Base-by-base conservation (phyloP, 2,888 invertebrate species). In the Tenthredo mesomela region DNA sequence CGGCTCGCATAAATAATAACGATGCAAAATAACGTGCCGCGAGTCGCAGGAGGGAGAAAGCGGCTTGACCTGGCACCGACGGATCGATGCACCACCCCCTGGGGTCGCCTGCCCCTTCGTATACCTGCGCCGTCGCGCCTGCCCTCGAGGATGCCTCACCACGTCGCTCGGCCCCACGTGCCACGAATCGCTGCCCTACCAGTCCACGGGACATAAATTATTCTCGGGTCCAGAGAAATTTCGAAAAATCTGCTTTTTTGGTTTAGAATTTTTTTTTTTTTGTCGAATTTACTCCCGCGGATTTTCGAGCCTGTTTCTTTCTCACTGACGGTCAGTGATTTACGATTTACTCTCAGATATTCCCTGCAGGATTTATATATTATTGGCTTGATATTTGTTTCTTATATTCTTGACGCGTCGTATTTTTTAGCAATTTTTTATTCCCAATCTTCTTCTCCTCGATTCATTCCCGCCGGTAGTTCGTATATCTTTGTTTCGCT, bases 1-100 rank as follows among this genome's bases (percentile, higher is more conserved):
- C 67, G 67, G 67, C 82, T 83, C 85, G 85, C 86, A 86, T 89
- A 89, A 89, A 87, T 90, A 89, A 90, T 88, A 89, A 87, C 89
- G 85, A 85, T 86, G 85, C 84, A 71, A 86, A 83, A 84, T 85
- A 86, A 86, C 85, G 43, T 75, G 85, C 25, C 87, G 87, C 87
- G 88, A 86, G 86, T 88, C 84, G 85, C 80, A 87, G 86, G 84
- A 83, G 86, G 85, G 75, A 85, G 87, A 85, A 84, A 85, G 84
- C 87, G 89, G 87, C 83, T 84, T 85, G 82, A 89, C 88, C 88
- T 86, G 87, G 86, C 86, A 86, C 86, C 85, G 82, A 85, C 87
- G 90, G 91, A 91, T 91, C 91, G 90, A 91, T 91, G 90, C 90
- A 88, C 89, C 89, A 88, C 88, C 86, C 85, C 84, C 85, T 85